phyloP scores from a whole-genome alignment of 2,113 vertebrate genomes.

The Naja naja region DNA sequence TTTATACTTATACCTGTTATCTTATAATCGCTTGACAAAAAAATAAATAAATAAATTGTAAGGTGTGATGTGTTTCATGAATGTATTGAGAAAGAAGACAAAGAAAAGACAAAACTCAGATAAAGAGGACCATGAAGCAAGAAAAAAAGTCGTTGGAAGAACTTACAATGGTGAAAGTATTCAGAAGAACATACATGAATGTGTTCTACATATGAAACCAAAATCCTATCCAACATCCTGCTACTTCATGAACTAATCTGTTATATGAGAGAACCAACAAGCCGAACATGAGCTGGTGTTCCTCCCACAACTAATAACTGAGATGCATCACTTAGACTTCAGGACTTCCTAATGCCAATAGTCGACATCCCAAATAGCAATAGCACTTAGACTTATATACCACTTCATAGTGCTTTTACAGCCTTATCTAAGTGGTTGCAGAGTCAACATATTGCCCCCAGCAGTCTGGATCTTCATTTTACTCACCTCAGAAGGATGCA shows the following conservation, averaged over 20 bases:
- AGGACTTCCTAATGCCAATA: neutral
- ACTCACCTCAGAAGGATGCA: too few relatives aligned
- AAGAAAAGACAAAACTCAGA: neutral
- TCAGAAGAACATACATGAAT: neutral
- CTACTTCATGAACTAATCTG: neutral
- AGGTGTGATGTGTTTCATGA: neutral
- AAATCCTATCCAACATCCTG: neutral
- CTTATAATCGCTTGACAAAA: too few relatives aligned
- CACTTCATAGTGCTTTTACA: too few relatives aligned
- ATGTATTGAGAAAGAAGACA: neutral
- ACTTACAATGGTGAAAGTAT: neutral
- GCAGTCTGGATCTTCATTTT: too few relatives aligned
- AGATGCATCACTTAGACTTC: neutral
- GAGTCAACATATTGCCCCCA: too few relatives aligned
- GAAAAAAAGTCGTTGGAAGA: neutral
- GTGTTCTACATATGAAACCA: neutral
- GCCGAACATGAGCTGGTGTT: neutral
- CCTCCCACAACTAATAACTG: neutral
- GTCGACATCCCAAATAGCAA: neutral
- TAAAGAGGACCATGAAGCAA: neutral
- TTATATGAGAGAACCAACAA: neutral
- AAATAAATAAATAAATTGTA: too few relatives aligned
- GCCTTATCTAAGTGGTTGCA: too few relatives aligned
- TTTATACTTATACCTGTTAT: too few relatives aligned
- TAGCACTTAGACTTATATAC: too few relatives aligned